phyloP scores from a whole-genome alignment of 2,888 invertebrate species.

The Lepidocyrtoides sp. region DNA sequence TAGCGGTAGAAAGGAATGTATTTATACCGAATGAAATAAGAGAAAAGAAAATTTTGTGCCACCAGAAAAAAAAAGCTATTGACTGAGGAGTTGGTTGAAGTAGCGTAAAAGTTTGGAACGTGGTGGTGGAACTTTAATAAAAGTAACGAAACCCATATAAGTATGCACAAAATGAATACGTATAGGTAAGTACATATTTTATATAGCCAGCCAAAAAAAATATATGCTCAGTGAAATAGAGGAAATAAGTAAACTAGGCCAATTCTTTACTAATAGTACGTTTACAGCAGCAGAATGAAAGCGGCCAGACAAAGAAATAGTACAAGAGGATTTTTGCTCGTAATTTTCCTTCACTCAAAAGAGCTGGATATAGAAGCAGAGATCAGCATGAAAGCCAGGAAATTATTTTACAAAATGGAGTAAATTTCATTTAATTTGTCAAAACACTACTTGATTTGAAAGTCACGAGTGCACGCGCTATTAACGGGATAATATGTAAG shows the following conservation, averaged over 20 bases:
- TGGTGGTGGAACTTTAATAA: background rate
- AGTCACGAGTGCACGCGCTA: no score
- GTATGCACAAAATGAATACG: background rate
- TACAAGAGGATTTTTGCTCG: background rate
- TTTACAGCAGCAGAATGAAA: background rate
- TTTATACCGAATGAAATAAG: no score
- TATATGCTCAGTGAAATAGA: background rate
- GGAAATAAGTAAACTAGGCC: background rate
- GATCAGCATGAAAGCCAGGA: background rate
- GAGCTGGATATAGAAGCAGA: background rate
- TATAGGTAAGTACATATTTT: background rate
- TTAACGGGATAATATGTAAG: no score
- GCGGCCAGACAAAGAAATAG: background rate
- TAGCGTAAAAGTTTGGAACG: slow-evolving; percentile 10
- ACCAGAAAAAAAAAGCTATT: background rate
- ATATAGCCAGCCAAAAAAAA: no score
- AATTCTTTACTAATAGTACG: background rate
- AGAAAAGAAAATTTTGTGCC: background rate
- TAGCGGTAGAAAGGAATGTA: background rate
- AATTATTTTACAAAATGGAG: background rate
- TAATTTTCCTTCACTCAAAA: slow-evolving; percentile 1
- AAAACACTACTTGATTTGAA: background rate
- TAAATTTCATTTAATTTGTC: slow-evolving; percentile 16
- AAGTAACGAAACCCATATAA: background rate
- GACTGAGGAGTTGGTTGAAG: background rate